Evolutionary conservation across 1,140 invertebrate genomes (phyloP).

Genomic region (Drosophila tropicalis): DNA sequence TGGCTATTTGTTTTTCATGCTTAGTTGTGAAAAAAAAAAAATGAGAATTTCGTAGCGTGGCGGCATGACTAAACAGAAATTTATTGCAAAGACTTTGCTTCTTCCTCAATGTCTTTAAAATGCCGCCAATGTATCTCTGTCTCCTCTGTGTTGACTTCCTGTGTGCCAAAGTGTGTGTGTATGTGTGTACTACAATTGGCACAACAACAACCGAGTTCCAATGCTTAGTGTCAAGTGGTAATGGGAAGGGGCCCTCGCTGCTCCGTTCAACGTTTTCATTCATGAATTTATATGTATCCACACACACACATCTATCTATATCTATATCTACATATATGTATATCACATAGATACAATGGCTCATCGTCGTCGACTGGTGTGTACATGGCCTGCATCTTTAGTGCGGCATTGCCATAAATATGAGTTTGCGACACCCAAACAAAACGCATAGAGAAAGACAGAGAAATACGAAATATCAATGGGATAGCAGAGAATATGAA

Average conservation of each 20-base stretch:
- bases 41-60: constrained; percentile 22
- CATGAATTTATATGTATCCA: constrained; percentile 71
- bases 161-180: constrained; percentile 61
- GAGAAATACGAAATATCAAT: constrained; percentile 44
- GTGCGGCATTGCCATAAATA: constrained; percentile 75
- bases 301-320: neutral
- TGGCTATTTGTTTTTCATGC: constrained; percentile 71
- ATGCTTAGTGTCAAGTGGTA: constrained; percentile 6
- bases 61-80: constrained; percentile 70
- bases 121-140: constrained; percentile 75
- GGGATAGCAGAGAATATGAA: constrained; percentile 7
- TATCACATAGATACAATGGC: constrained; percentile 65
- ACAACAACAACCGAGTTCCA: constrained; percentile 34
- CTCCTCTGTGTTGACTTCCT: constrained; percentile 72
- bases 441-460: constrained; percentile 12
- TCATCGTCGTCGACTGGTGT: constrained; percentile 29
- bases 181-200: constrained; percentile 73
- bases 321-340: constrained; percentile 47
- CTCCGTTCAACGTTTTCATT: constrained; percentile 63
- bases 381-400: constrained; percentile 77
- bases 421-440: constrained; percentile 42
- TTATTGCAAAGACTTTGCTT: constrained; percentile 45
- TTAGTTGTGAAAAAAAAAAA: constrained; percentile 70
- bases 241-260: neutral
- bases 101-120: constrained; percentile 52